Percentiles rank a stretch among this genome's conserved stretches.
Evolutionary conservation across 2,888 invertebrate species (phyloP).

Genomic region (Hydrotaea diabolus): DNA sequence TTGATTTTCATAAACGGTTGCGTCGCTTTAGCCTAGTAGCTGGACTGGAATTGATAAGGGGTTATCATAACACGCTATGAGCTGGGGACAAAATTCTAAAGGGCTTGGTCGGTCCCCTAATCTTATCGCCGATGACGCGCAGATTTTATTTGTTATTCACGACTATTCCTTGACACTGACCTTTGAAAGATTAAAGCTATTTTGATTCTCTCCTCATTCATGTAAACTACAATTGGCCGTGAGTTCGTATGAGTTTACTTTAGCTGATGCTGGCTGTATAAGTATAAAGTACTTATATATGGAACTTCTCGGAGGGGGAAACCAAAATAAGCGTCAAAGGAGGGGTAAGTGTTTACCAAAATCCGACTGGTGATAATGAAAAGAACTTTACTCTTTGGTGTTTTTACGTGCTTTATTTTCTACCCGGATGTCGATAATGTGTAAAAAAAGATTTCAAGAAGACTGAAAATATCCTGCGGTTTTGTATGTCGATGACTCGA

Average conservation of each 20-base stretch:
- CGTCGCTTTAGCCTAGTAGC: neutral
- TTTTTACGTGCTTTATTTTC: no score
- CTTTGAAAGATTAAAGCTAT: slow-evolving; percentile 19
- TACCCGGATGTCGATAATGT: no score
- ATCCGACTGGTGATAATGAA: no score
- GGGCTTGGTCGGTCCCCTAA: slow-evolving; percentile 14
- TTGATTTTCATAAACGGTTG: neutral
- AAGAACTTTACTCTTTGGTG: no score
- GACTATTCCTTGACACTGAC: neutral
- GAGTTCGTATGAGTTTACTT: neutral
- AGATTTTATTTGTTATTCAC: slow-evolving; percentile 4
- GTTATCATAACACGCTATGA: neutral
- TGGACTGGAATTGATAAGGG: neutral
- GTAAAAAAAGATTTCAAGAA: no score
- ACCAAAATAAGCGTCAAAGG: neutral
- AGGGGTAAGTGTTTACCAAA: neutral
- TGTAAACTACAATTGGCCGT: neutral
- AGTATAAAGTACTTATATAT: no score
- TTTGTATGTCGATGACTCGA: no score
- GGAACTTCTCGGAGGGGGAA: neutral
- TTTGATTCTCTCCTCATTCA: neutral
- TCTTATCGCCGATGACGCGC: slow-evolving; percentile 7
- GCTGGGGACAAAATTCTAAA: neutral
- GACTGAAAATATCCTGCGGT: no score
- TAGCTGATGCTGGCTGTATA: no score